Percentiles rank a stretch among this genome's conserved stretches.
These are phyloP conservation scores for Dicrostonyx torquatus DNA, from an alignment of 2,797 vertebrate genomes.

Conservation along the genomic window DNA sequence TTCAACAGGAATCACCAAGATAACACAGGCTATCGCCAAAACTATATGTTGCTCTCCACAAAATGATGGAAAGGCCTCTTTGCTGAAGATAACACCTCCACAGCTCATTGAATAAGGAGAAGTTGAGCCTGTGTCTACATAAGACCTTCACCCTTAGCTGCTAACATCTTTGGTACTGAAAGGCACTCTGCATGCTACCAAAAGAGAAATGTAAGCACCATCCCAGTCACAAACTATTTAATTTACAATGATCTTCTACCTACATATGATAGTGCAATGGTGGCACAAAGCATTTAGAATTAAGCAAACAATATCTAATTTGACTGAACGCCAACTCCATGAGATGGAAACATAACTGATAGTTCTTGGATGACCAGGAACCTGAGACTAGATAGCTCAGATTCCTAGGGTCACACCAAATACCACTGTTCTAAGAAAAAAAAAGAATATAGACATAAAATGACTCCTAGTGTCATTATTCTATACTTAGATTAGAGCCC, in stretches of 20 bases:
- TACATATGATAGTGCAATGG: background rate
- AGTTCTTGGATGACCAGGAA: background rate
- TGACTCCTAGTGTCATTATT: background rate
- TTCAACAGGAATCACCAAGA: background rate
- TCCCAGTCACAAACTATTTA: background rate
- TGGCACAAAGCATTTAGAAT: background rate
- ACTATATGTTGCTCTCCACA: background rate
- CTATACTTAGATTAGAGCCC: background rate
- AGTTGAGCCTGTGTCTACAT: background rate
- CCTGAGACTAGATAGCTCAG: background rate
- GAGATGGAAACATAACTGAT: background rate
- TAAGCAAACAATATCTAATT: background rate
- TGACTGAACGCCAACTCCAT: background rate
- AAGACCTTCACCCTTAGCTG: background rate
- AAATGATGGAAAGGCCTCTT: background rate
- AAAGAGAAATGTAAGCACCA: background rate
- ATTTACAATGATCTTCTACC: background rate
- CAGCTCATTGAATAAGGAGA: background rate
- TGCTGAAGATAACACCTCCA: background rate
- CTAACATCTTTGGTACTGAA: background rate
- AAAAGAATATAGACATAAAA: background rate
- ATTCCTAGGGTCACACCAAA: background rate
- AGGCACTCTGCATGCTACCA: background rate
- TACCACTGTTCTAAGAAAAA: background rate
- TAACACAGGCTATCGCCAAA: background rate